Evolutionary conservation across 2,888 invertebrate species (phyloP), one percentile per base, ranked within the genome.

Genomic region (Eilema depressum): DNA sequence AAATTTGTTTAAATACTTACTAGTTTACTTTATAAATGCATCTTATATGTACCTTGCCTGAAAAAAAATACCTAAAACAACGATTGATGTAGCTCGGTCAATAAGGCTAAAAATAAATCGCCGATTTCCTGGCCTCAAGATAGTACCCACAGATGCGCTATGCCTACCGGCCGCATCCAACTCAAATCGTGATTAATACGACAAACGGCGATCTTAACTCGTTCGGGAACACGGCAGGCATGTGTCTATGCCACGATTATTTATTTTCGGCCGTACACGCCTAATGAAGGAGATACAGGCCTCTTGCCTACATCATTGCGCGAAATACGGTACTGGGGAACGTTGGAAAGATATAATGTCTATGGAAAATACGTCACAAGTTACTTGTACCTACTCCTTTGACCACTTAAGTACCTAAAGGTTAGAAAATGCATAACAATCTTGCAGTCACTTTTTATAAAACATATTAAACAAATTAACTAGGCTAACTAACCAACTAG

Each of bases 101-200:
- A 0, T 4, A 14, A 41, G 11, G 17, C 17, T 3, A 23, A 17
- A 17, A 17, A 41, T 7, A 3, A 23, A 30, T 12, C 63, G 70
- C 57, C 1, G 1, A 25, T 69, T 81, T 78, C 17, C 56, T 85
- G 82, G 89, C 88, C 85, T 69, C 65, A 23, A 70, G 77, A 79
- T 82, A 70, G 79, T 66, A 82, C 74, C 70, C 83, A 77, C 80
- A 81, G 89, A 89, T 85, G 88, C 86, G 85, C 86, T 84, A 86
- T 83, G 87, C 86, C 86, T 83, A 76, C 85, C 85, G 79, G 79
- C 83, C 84, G 81, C 85, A 81, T 83, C 82, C 84, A 74, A 79
- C 86, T 87, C 86, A 87, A 89, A 87, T 88, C 88, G 86, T 91
- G 91, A 91, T 91, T 87, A 91, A 92, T 90, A 89, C 82, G 88